Base-by-base conservation (phyloP, 2,888 invertebrate species). In the Caenorhabditis sp. region DNA sequence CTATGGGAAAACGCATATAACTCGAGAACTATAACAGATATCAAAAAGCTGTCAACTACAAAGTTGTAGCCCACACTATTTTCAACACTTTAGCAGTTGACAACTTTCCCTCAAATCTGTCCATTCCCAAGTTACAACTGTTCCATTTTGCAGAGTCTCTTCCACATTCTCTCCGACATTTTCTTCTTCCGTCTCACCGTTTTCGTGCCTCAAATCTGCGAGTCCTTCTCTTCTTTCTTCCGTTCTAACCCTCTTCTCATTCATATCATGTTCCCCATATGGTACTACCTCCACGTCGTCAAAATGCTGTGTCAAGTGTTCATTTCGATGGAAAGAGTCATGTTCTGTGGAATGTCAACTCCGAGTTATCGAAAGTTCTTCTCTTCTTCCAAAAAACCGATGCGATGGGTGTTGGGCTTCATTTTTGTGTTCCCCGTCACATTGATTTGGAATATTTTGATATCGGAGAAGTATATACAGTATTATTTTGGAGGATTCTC, bases 361-460 rank as follows among this genome's bases (percentile, higher is more conserved):
- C 18, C 18, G 6, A 60, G 35, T 15, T 74, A 64, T 37, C 58
- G 65, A 15, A 74, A 60, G 22, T 28, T 74, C 15, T 40, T 22
- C 15, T 4, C 15, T 1, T 4, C 15, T 1, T 56, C 47, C 28
- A 50, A 58, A 35, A 50, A 58, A 15, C 35, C 47, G 11, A 20
- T 60, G 18, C 56, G 22, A 5, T 15, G 18, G 5, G 35, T 51
- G 1, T 1, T 50, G 0, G 8, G 24, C 6, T 13, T 65, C 0
- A 47, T 69, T 2, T 28, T 70, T 2, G 2, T 51, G 4, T 64
- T 64, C 22, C 69, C 78, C 1, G 69, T 69, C 18, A 58, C 64
- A 11, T 18, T 78, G n/a, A 69, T 69, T 28, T 78, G 69, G 69
- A 78, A 78, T 37, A 50, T 68, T 40, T 20, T 78, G 47, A 65